These are phyloP conservation scores for Drosophila sturtevanti DNA, from an alignment of 1,140 invertebrate genomes.

Conservation along the genomic window DNA sequence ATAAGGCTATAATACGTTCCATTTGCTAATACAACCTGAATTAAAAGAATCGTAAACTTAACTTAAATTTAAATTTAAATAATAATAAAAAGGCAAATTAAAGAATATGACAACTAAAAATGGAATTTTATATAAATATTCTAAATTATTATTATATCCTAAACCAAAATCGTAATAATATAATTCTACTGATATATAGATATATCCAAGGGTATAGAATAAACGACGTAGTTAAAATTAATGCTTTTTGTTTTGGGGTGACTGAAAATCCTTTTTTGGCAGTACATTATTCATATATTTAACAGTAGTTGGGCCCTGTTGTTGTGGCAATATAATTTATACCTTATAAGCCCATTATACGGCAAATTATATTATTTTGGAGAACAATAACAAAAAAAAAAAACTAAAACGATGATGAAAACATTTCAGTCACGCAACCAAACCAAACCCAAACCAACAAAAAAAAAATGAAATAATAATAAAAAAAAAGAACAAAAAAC, in stretches of 20 bases:
- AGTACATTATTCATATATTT: conserved; percentile 52
- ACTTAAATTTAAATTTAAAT: no score
- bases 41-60: no score
- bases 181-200: no score
- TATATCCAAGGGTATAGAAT: neutral
- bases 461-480: no score
- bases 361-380: conserved; percentile 59
- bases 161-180: no score
- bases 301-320: conserved; percentile 15
- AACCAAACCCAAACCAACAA: conserved; percentile 15
- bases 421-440: conserved; percentile 61
- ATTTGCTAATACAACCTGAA: no score
- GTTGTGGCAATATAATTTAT: conserved; percentile 55
- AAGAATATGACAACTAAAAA: no score
- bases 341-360: conserved; percentile 51
- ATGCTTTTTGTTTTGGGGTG: neutral
- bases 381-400: conserved; percentile 13
- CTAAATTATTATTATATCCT: no score
- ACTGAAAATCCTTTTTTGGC: conserved; percentile 25
- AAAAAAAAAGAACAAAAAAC: conserved; percentile 1
- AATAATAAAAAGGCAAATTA: no score
- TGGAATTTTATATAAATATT: no score
- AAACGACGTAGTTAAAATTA: neutral
- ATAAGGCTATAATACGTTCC: no score
- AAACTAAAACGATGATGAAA: conserved; percentile 44